Evolutionary conservation across 2,113 vertebrate species (phyloP).

Genomic region (Alouatta palliata): DNA sequence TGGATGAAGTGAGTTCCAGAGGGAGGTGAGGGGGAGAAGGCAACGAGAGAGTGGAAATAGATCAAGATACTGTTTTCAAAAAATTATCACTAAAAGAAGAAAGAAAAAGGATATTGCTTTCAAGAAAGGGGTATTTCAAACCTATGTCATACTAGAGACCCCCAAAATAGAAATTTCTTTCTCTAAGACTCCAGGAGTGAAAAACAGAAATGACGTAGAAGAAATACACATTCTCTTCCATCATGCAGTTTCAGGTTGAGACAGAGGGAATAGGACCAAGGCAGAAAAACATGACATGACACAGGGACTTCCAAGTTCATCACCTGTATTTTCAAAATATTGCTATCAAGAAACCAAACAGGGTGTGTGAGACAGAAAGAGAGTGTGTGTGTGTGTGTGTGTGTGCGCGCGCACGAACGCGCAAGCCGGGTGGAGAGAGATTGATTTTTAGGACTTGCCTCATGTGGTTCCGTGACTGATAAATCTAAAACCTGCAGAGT

Average conservation of each 20-base stretch:
- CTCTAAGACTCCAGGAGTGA: background rate
- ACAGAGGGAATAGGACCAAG: background rate
- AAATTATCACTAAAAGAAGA: background rate
- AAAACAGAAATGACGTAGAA: background rate
- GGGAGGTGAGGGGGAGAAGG: background rate
- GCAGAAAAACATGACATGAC: background rate
- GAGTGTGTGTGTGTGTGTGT: too few relatives aligned
- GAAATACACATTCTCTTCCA: background rate
- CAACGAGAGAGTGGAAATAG: background rate
- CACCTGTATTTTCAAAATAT: background rate
- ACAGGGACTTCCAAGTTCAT: background rate
- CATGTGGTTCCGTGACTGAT: background rate
- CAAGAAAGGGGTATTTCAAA: background rate
- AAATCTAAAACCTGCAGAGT: background rate
- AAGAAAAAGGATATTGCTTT: background rate
- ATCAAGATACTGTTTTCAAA: background rate
- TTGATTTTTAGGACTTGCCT: background rate
- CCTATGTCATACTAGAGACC: background rate
- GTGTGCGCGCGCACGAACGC: accelerated
- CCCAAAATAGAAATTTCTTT: background rate
- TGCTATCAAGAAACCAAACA: background rate
- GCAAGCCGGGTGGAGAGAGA: background rate
- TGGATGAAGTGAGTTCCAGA: background rate
- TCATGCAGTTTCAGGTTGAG: background rate
- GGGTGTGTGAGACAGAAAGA: background rate